Conservation (phyloP, 2,888 invertebrate species). For the Polietes domitor region DNA sequence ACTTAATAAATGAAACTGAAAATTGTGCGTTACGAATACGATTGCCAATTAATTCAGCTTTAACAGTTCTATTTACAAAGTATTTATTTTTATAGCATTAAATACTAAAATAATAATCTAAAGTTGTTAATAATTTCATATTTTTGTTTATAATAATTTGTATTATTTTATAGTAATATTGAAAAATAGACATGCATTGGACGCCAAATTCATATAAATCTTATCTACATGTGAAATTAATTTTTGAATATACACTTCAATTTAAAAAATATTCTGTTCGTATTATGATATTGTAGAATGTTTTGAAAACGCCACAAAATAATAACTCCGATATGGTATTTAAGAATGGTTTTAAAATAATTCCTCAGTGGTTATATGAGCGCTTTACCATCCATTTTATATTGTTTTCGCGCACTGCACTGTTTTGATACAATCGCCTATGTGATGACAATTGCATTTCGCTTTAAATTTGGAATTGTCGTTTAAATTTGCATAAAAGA, state of each 20-base stretch:
- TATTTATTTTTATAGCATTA: conserved; percentile 64
- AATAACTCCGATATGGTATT: too few relatives aligned
- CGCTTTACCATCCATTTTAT: too few relatives aligned
- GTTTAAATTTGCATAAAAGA: too few relatives aligned
- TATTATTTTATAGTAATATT: conserved; percentile 49
- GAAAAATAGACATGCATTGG: conserved; percentile 3
- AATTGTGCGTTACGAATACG: neutral
- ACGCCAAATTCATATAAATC: neutral
- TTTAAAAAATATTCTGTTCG: too few relatives aligned
- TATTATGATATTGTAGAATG: too few relatives aligned
- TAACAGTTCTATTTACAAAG: conserved; percentile 51
- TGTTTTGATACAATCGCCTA: too few relatives aligned
- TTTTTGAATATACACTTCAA: conserved; percentile 8
- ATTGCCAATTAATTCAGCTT: neutral
- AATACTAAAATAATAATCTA: conserved; percentile 59
- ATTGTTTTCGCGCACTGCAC: too few relatives aligned
- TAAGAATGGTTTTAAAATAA: too few relatives aligned
- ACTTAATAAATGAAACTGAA: neutral
- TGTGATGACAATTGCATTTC: too few relatives aligned
- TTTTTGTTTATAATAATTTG: conserved; percentile 57
- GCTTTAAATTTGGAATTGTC: too few relatives aligned
- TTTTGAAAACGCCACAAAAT: too few relatives aligned
- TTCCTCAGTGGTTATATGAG: too few relatives aligned
- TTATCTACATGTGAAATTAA: conserved; percentile 11
- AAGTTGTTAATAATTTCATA: conserved; percentile 64